Evolutionary conservation across 2,888 invertebrate species (phyloP).

Genomic region (Ophraella communa): DNA sequence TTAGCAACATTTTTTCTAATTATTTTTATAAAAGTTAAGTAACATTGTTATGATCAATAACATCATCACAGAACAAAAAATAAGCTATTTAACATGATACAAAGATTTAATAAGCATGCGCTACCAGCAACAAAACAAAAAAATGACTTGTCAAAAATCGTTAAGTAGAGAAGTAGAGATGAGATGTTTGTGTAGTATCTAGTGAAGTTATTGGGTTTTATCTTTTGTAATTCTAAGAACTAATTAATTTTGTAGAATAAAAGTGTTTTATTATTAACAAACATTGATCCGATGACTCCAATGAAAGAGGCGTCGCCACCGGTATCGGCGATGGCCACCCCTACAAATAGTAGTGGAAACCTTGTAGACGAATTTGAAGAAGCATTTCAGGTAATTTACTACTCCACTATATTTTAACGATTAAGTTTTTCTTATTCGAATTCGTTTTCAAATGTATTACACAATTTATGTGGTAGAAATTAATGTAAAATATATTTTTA

Average conservation of each 20-base stretch:
- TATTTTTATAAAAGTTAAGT: too few species aligned
- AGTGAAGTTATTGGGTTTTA: not conserved
- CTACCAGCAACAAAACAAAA: too few species aligned
- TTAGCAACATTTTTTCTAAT: too few species aligned
- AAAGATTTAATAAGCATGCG: too few species aligned
- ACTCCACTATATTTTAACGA: not conserved
- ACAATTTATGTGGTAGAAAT: too few species aligned
- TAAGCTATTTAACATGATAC: too few species aligned
- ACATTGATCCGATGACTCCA: slow-evolving; percentile 43
- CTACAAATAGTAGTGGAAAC: slow-evolving; percentile 84
- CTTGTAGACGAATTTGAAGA: slow-evolving; percentile 90
- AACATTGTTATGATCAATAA: too few species aligned
- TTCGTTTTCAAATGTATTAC: too few species aligned
- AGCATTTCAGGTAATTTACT: slow-evolving; percentile 78
- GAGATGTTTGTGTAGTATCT: not conserved
- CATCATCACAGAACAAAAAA: too few species aligned
- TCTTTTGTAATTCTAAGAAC: not conserved
- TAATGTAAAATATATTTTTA: not conserved
- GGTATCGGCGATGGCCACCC: slow-evolving; percentile 71
- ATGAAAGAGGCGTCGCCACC: slow-evolving; percentile 60
- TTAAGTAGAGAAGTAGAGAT: too few species aligned
- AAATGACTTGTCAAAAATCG: too few species aligned
- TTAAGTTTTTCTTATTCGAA: too few species aligned
- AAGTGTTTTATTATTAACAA: not conserved
- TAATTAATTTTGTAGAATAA: not conserved